Conservation (phyloP, 2,797 vertebrate species). For the Artibeus jamaicensis region DNA sequence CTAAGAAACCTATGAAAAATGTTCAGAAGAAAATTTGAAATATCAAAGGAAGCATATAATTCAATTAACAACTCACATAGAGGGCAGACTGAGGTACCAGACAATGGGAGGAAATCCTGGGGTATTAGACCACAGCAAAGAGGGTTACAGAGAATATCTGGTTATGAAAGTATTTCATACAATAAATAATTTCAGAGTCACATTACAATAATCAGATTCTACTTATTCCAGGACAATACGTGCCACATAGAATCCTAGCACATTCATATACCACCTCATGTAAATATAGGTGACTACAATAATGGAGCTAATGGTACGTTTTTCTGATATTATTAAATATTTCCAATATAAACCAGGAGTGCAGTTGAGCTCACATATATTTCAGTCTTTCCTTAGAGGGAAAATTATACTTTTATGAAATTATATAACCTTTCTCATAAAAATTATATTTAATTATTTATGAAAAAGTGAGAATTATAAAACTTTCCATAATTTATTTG, state of each 20-base stretch:
- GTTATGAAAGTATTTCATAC: not conserved
- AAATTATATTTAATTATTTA: not conserved
- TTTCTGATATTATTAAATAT: not conserved
- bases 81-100: not conserved
- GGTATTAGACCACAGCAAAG: not conserved
- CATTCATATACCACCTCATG: not conserved
- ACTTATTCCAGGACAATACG: not conserved
- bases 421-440: not conserved
- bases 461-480: not conserved
- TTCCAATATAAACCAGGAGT: not conserved
- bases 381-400: not conserved
- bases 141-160: not conserved
- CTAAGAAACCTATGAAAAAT: constrained; percentile 8
- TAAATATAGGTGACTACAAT: not conserved
- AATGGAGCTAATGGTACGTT: not conserved
- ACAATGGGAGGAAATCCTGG: not conserved
- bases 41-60: constrained; percentile 34
- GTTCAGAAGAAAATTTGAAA: not conserved
- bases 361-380: not conserved
- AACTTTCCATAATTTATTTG: not conserved
- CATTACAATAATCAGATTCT: not conserved
- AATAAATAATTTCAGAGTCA: not conserved
- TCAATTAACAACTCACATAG: not conserved
- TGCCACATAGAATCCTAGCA: not conserved
- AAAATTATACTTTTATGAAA: not conserved